Base-by-base conservation (phyloP, 1,140 invertebrate species). In the Calliphora vicina region DNA sequence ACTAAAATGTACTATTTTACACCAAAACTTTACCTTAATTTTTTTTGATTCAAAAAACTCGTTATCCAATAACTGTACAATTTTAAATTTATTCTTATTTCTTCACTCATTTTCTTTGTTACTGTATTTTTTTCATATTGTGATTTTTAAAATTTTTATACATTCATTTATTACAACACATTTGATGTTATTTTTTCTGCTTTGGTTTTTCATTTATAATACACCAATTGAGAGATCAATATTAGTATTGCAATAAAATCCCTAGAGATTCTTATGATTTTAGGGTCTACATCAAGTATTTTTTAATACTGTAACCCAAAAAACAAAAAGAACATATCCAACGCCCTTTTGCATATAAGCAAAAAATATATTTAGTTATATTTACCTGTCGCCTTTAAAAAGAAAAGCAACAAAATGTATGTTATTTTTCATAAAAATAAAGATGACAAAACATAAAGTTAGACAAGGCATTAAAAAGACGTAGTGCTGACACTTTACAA, bases 401-500 rank as follows among this genome's bases (percentile, higher is more conserved):
- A n/a, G n/a, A 35, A 50, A 45, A 50, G 17, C 45, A 23, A 67
- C n/a, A 67, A 67, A 67, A 67, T 23, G n/a, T 20, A 67, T 67
- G 23, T 3, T 25, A 35, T 35, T 35, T 35, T 35, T 35, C 45
- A 50, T 17, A 50, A 50, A 50, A 50, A 13, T n/a, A 13, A 50
- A 50, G 45, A 50, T n/a, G 45, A 12, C 0, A 50, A 67, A 20
- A 67, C 5, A 23, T 23, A 67, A 67, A 67, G 1, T 3, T 23
- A 67, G 61, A 67, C 61, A 67, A 67, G 61, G 61, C 61, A 67
- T 67, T 67, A 67, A 67, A 67, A 25, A 67, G 61, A 67, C 61
- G 25, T 67, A 67, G n/a, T 67, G 61, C n/a, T 67, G 61, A 67
- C 61, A 67, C 61, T 67, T 67, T 23, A 67, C 61, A 67, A 67